Evolutionary conservation across 2,888 invertebrate species (phyloP).

Genomic region (Perizoma flavofasciatum): DNA sequence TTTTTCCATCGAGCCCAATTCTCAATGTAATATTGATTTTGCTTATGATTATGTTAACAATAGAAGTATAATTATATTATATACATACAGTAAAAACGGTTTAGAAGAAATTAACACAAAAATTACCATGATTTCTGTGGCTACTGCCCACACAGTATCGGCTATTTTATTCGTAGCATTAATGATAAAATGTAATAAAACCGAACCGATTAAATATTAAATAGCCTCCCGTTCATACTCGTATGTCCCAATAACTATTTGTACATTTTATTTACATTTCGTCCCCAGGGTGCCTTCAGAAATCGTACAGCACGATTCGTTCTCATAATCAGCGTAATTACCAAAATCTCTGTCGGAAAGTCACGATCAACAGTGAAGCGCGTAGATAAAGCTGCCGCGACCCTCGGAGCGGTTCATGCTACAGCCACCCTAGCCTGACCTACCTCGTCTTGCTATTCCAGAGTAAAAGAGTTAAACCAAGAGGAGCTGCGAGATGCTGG

Average conservation of each 20-base stretch:
- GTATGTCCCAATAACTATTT: slow-evolving; percentile 26
- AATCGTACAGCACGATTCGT: slow-evolving; percentile 59
- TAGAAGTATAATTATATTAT: too few species aligned
- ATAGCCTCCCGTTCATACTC: too few species aligned
- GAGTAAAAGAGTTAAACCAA: slow-evolving; percentile 15
- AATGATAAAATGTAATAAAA: neutral
- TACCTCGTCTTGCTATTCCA: slow-evolving; percentile 34
- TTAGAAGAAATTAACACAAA: too few species aligned
- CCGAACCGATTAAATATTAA: neutral
- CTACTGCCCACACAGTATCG: too few species aligned
- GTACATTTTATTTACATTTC: slow-evolving; percentile 37
- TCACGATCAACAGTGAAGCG: slow-evolving; percentile 78
- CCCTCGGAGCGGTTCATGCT: slow-evolving; percentile 64
- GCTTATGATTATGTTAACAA: too few species aligned
- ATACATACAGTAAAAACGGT: too few species aligned
- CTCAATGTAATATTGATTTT: too few species aligned
- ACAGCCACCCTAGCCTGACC: slow-evolving; percentile 56
- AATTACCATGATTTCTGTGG: too few species aligned
- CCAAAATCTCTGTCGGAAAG: slow-evolving; percentile 76
- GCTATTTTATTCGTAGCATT: neutral
- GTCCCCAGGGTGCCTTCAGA: slow-evolving; percentile 42
- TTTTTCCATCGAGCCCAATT: too few species aligned
- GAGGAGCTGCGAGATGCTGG: slow-evolving; percentile 27
- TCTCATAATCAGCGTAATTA: slow-evolving; percentile 80
- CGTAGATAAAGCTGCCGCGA: slow-evolving; percentile 76